Evolutionary conservation across 2,888 invertebrate genomes (phyloP).

Genomic region (Andrena bucephala): DNA sequence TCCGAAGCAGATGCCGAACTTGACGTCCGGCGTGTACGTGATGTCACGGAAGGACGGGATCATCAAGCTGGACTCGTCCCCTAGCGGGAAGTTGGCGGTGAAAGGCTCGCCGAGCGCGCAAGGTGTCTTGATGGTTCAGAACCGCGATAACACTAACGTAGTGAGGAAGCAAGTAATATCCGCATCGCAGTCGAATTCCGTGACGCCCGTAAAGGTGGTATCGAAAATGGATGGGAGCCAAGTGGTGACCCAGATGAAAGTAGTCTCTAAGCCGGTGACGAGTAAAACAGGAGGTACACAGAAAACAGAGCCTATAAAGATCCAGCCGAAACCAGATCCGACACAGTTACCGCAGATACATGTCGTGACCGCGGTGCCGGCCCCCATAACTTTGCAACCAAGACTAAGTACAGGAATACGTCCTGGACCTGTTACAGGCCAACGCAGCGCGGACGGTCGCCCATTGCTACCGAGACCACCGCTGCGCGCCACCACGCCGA

Average conservation of each 20-base stretch:
- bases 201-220: conserved; percentile 82
- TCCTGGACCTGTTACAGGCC: conserved; percentile 71
- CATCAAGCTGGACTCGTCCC: conserved; percentile 89
- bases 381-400: conserved; percentile 77
- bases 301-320: conserved; percentile 82
- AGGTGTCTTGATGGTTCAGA: conserved; percentile 83
- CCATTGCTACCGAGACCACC: conserved; percentile 80
- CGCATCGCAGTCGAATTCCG: conserved; percentile 76
- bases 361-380: conserved; percentile 81
- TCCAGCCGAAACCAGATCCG: conserved; percentile 84
- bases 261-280: conserved; percentile 78
- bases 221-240: conserved; percentile 83
- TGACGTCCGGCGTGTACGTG: conserved; percentile 89
- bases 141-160: conserved; percentile 79
- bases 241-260: conserved; percentile 83
- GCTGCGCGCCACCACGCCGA: conserved; percentile 76
- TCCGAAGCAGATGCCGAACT: conserved; percentile 89
- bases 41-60: conserved; percentile 92
- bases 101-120: conserved; percentile 83
- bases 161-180: conserved; percentile 83
- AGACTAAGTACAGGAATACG: conserved; percentile 76
- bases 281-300: conserved; percentile 69
- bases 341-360: conserved; percentile 82
- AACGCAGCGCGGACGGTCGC: conserved; percentile 77
- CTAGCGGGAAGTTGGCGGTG: conserved; percentile 84